Evolutionary conservation across 2,888 invertebrate genomes (phyloP), one percentile per base, ranked within the genome.

Genomic region (Abrostola triplasia): DNA sequence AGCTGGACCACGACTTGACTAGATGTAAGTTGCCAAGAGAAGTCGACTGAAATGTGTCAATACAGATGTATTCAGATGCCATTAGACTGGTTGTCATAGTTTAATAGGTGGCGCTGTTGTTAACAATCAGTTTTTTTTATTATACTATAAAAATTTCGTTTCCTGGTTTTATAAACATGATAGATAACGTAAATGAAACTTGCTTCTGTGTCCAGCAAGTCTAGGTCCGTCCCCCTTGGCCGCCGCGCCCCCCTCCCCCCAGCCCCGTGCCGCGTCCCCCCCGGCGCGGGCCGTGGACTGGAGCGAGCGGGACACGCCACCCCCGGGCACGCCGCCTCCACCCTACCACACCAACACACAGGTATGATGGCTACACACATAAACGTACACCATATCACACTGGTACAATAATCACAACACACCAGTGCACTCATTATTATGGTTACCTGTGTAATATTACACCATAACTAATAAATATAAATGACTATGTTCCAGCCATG

Each of bases 281-380:
- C 50, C 44, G 24, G 49, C 38, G 41, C 10, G n/a, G 42, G 36
- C 51, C 8, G 44, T 37, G 50, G 82, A 80, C 62, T 72, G 79
- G 57, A 73, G 85, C 82, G 75, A 83, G 48, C 97, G 97, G 0
- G 97, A 97, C 57, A 97, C 98, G 12, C 98, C 98, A 24, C 98
- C 98, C 41, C 98, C 98, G 13, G 78, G 98, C 59, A 98, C 98
- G n/a, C 98, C 98, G 48, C 98, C 98, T 13, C 98, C 98, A 24
- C 98, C 98, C 0, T 98, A 98, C 90, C 90, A 89, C 24, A 90
- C 90, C 70, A 90, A 90, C 76, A 89, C 92, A 36, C 92, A 92
- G 89, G 91, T 90, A 66, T 0, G 9, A n/a, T 4, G 1, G 38
- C 12, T 12, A 5, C 35, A 37, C 35, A 2, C 7, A 24, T 6